A percentile compares a stretch with the other conserved stretches of the same genome.
These are phyloP conservation scores for Ctenicera cuprea DNA, from an alignment of 2,888 invertebrate genomes.

Conservation along the genomic window DNA sequence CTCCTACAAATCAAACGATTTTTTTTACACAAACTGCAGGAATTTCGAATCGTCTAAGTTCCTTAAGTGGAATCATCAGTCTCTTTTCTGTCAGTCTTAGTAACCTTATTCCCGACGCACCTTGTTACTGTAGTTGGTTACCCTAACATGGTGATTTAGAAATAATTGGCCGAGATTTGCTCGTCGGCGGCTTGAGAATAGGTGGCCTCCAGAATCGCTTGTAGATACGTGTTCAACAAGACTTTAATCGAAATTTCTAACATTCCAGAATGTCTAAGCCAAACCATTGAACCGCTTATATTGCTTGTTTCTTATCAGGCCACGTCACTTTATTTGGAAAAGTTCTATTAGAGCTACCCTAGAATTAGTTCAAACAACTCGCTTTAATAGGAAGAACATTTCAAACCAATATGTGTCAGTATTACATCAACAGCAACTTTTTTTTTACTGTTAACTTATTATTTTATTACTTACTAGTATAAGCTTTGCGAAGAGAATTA, in stretches of 20 bases:
- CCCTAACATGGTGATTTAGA: slow-evolving; percentile 54
- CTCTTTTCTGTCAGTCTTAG: slow-evolving; percentile 38
- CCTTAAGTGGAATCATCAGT: slow-evolving; percentile 40
- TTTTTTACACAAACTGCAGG: slow-evolving; percentile 11
- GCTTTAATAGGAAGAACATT: not conserved
- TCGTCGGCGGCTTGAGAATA: slow-evolving; percentile 57
- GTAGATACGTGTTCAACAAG: slow-evolving; percentile 66
- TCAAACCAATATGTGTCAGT: too few relatives aligned
- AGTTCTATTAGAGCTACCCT: slow-evolving; percentile 38
- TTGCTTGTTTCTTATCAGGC: slow-evolving; percentile 60
- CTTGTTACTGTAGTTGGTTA: slow-evolving; percentile 44
- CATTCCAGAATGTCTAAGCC: slow-evolving; percentile 68
- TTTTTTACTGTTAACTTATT: not conserved
- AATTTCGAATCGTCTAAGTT: slow-evolving; percentile 26
- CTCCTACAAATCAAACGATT: slow-evolving; percentile 15
- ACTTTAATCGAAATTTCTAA: slow-evolving; percentile 70
- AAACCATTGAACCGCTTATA: slow-evolving; percentile 66
- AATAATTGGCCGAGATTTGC: slow-evolving; percentile 61
- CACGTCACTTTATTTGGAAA: slow-evolving; percentile 50
- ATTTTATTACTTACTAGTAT: too few relatives aligned
- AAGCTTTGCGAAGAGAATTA: not conserved
- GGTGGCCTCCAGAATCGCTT: slow-evolving; percentile 61
- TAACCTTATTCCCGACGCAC: slow-evolving; percentile 47
- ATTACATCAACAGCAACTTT: too few relatives aligned
- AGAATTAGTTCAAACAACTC: slow-evolving; percentile 28